Evolutionary conservation across 92 coral and sea anemone species (phyloP).

Genomic region (Isaurus tuberculatus): DNA sequence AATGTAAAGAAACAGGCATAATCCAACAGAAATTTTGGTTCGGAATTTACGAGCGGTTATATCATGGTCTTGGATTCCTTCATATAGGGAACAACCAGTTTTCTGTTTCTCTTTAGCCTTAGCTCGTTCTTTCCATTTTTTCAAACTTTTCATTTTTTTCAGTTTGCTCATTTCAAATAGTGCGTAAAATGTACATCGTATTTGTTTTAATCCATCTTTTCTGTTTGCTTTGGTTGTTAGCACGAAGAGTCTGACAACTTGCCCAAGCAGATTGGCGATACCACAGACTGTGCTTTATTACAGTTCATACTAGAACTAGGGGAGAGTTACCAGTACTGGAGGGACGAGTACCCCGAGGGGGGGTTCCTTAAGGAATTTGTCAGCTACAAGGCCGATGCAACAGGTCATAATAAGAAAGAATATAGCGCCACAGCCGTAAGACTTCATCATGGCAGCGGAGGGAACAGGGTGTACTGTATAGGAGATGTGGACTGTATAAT

Average conservation of each 20-base stretch:
- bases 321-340: conserved; percentile 79
- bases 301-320: conserved; percentile 82
- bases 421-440: conserved; percentile 76
- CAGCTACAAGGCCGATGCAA: conserved; percentile 56
- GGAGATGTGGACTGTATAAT: conserved; percentile 53
- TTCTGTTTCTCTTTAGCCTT: no score
- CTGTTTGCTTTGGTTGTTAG: conserved; percentile 45
- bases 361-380: conserved; percentile 64
- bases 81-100: no score
- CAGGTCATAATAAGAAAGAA: conserved; percentile 52
- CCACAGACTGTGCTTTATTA: conserved; percentile 88
- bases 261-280: conserved; percentile 85
- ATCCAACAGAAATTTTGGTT: no score
- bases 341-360: conserved; percentile 91
- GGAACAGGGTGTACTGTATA: conserved; percentile 76
- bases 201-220: not conserved
- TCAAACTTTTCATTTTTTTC: no score
- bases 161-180: no score
- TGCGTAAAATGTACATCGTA: no score
- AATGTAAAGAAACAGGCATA: no score
- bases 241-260: conserved; percentile 75
- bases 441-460: conserved; percentile 50
- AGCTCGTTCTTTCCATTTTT: no score
- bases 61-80: no score
- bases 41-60: no score